A percentile compares a stretch with the other conserved stretches of the same genome.
Evolutionary conservation across 2,113 vertebrate genomes (phyloP).

Genomic region (Amblyopsis rosae): DNA sequence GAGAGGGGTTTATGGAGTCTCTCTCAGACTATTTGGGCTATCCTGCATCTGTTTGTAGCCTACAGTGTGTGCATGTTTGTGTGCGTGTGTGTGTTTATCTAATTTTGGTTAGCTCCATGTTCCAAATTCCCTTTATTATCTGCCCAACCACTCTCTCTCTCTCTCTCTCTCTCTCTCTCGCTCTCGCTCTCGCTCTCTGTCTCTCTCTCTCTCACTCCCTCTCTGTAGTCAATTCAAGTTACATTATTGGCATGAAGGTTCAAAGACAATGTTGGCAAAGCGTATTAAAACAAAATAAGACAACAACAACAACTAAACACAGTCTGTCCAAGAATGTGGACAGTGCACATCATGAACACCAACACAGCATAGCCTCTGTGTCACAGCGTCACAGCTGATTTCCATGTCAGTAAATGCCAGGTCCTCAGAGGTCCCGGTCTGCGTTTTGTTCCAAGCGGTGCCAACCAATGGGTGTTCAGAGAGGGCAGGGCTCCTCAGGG

Average conservation of each 20-base stretch:
- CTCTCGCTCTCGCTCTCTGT: background rate
- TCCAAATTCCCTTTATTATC: constrained; percentile 11
- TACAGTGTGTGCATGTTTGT: background rate
- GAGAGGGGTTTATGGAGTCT: constrained; percentile 2
- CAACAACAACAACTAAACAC: no score
- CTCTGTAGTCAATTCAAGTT: background rate
- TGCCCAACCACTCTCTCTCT: background rate
- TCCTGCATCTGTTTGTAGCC: background rate
- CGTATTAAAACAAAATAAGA: no score
- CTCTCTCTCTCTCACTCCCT: background rate
- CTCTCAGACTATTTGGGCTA: no score
- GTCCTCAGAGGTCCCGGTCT: constrained; percentile 54
- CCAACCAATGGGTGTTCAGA: constrained; percentile 12
- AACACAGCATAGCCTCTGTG: background rate
- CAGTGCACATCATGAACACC: no score
- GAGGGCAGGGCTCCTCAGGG: constrained; percentile 28
- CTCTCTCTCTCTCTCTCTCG: background rate
- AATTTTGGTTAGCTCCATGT: constrained; percentile 12
- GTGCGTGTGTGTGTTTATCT: constrained; percentile 21
- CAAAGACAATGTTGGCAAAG: no score
- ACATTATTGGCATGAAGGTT: no score
- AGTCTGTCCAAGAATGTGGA: no score
- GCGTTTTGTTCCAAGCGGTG: constrained; percentile 27
- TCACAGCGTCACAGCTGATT: constrained; percentile 34
- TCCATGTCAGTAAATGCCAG: constrained; percentile 68